Base-by-base conservation (phyloP, 1,140 invertebrate genomes). In the Drosophila obscura region DNA sequence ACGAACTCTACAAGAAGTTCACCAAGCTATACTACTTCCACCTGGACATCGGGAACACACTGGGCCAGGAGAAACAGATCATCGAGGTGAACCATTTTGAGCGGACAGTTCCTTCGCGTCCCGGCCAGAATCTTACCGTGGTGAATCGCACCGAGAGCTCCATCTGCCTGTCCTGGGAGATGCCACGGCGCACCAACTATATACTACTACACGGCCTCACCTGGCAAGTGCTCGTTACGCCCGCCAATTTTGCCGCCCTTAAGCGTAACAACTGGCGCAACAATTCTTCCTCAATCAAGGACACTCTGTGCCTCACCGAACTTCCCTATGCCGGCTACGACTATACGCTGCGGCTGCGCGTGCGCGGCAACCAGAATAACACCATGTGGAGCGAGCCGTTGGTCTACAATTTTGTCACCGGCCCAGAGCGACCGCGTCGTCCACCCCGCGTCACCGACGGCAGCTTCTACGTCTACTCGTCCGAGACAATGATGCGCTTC, bases 401-500 rank as follows among this genome's bases (percentile, higher is more conserved):
- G 3, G 35, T 43, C 5, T 80, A 76, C 22, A 15, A 39, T 6
- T 90, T 90, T 15, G 46, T 65, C 8, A 89, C 85, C 4, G 62
- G 43, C 0, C 26, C 81, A 13, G 77, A 77, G 13, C 63, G 58
- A 1, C 85, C 85, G 0, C 66, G 71, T 8, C 73, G 85, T 2
- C 85, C 85, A 28, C 85, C 85, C 0, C 61, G 68, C 16, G 51
- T 90, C 15, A 83, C 80, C 52, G 75, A 81, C 3, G 85, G 85
- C 49, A 85, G 85, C 56, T 90, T 85, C 49, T 89, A 89, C 24
- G 68, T 90, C 1, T 72, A 85, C 45, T 84, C 85, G 5, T 75
- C 85, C 28, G 72, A 78, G 24, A 24, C 52, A 22, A 50, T 68
- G 16, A 26, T 89, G 4, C 69, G 74, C 50, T 56, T 89, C 61